Conservation (phyloP, 2,797 vertebrate species). For the Parotocinclus haroldoi region DNA sequence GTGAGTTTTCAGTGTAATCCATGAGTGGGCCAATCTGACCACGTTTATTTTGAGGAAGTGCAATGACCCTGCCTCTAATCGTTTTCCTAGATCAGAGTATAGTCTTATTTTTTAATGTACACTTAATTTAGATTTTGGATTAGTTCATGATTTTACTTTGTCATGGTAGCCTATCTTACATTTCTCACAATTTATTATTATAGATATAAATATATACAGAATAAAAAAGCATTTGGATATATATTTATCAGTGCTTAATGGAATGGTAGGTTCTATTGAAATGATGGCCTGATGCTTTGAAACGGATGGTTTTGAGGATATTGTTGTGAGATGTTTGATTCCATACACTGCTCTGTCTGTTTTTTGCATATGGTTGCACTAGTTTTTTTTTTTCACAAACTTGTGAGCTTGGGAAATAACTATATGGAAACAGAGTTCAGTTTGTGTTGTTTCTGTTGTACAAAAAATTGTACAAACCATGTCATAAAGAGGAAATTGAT, state of each 20-base stretch:
- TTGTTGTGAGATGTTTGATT: slow-evolving; percentile 64
- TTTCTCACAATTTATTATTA: slow-evolving; percentile 64
- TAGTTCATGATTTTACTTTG: slow-evolving; percentile 54
- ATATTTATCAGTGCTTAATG: slow-evolving; percentile 77
- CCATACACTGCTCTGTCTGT: slow-evolving; percentile 59
- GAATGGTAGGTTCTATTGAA: slow-evolving; percentile 64
- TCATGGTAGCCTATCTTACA: slow-evolving; percentile 20
- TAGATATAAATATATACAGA: slow-evolving; percentile 55
- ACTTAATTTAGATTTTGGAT: slow-evolving; percentile 36
- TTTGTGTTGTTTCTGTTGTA: slow-evolving; percentile 15
- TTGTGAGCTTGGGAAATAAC: no score
- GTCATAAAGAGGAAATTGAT: slow-evolving; percentile 6
- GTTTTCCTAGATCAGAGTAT: slow-evolving; percentile 48
- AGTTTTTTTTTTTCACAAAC: slow-evolving; percentile 40
- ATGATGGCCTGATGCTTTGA: slow-evolving; percentile 48
- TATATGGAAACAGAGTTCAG: slow-evolving; percentile 2
- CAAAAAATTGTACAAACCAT: not conserved
- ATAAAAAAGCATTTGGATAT: slow-evolving; percentile 59
- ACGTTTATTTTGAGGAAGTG: slow-evolving; percentile 62
- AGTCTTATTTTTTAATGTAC: slow-evolving; percentile 61
- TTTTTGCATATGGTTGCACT: slow-evolving; percentile 37
- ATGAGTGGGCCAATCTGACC: slow-evolving; percentile 38
- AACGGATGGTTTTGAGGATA: slow-evolving; percentile 55
- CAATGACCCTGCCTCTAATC: slow-evolving; percentile 55
- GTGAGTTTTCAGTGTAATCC: not conserved